These are phyloP conservation scores for Halcyon chelicuti DNA, from an alignment of 2,797 vertebrate genomes.

Conservation along the genomic window DNA sequence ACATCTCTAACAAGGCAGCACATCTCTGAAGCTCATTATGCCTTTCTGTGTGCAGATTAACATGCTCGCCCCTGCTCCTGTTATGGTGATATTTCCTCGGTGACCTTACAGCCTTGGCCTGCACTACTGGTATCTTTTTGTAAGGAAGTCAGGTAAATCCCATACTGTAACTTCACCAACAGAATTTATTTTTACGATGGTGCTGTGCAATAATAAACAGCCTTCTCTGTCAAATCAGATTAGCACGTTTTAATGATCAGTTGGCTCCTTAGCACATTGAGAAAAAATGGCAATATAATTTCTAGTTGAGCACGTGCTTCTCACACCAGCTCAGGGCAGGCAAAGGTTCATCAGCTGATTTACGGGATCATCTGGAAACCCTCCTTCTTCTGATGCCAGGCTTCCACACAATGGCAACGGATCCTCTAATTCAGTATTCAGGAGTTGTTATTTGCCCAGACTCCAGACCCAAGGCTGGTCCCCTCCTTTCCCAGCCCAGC, in stretches of 20 bases:
- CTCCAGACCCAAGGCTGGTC: not conserved
- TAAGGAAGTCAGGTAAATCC: not conserved
- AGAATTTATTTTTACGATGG: not conserved
- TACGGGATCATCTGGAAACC: not conserved
- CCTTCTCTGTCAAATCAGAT: not conserved
- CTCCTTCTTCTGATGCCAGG: not conserved
- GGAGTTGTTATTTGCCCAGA: not conserved
- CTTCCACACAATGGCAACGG: not conserved
- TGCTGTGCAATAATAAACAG: not conserved
- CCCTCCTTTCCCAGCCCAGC: not conserved
- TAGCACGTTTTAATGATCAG: not conserved
- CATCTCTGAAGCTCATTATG: not conserved
- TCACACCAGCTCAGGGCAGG: not conserved
- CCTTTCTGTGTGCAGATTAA: not conserved
- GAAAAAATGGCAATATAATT: not conserved
- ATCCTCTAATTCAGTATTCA: not conserved
- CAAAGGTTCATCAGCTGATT: not conserved
- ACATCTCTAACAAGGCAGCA: not conserved
- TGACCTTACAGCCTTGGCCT: not conserved
- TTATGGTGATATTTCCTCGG: not conserved
- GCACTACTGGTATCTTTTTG: not conserved
- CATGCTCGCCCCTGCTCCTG: not conserved
- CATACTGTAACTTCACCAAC: not conserved
- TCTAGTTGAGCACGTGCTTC: not conserved
- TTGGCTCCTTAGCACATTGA: not conserved